phyloP scores from a whole-genome alignment of 2,797 vertebrate species.

The Poecilia picta region DNA sequence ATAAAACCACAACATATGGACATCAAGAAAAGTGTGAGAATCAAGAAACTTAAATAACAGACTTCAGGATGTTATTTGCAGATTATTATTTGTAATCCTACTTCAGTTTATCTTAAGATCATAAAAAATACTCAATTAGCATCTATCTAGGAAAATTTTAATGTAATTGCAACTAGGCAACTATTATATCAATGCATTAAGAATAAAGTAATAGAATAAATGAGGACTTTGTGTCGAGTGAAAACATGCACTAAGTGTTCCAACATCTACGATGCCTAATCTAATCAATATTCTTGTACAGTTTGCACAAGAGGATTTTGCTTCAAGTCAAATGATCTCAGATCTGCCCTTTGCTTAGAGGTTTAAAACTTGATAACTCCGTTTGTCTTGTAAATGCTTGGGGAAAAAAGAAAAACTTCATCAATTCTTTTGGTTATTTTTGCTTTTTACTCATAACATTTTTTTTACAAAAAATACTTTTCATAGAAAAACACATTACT shows the following conservation, averaged over 20 bases:
- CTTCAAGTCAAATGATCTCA: neutral
- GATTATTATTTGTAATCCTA: neutral
- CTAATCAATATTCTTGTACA: neutral
- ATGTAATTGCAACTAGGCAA: neutral
- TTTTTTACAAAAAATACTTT: conserved; percentile 63
- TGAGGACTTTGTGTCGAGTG: neutral
- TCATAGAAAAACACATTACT: conserved; percentile 39
- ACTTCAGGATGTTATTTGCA: neutral
- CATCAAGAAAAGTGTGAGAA: neutral
- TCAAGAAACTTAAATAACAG: neutral
- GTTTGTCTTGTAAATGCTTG: neutral
- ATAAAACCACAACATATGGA: neutral
- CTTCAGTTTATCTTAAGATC: neutral
- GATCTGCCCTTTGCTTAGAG: neutral
- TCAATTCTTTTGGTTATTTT: neutral
- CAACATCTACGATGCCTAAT: neutral
- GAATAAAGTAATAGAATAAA: neutral
- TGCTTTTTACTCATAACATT: conserved; percentile 24
- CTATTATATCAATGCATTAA: neutral
- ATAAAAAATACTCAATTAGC: neutral
- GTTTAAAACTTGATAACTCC: neutral
- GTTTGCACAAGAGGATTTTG: neutral
- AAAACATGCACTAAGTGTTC: neutral
- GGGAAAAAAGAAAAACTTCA: neutral
- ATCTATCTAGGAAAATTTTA: neutral